Evolutionary conservation across 1,140 invertebrate genomes (phyloP).

Genomic region (Nasonia longicornis): DNA sequence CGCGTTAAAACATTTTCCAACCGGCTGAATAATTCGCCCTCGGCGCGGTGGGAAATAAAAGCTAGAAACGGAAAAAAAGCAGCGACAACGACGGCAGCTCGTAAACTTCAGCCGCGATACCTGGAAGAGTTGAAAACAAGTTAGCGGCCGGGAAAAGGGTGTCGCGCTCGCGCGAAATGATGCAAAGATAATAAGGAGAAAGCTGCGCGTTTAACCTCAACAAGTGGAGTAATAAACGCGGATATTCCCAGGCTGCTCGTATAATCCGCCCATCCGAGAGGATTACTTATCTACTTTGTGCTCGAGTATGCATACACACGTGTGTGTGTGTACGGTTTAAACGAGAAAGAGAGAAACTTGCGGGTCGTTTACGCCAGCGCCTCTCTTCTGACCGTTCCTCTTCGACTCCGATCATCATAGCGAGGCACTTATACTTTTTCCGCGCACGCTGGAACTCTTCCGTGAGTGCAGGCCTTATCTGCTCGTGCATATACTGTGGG

Average conservation of each 20-base stretch:
- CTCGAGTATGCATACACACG: neutral
- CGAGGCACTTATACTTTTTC: neutral
- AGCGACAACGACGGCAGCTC: neutral
- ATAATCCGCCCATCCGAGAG: conserved; percentile 8
- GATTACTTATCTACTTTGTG: conserved; percentile 31
- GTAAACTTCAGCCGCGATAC: conserved; percentile 17
- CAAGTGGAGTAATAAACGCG: conserved; percentile 21
- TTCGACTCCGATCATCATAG: neutral
- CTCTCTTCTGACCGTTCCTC: neutral
- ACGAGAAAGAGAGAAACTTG: neutral
- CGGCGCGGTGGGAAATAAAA: neutral
- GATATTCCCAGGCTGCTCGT: conserved; percentile 6
- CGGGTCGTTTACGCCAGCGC: neutral
- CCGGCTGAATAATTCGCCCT: neutral
- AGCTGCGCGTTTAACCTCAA: conserved; percentile 30
- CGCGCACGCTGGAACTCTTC: neutral
- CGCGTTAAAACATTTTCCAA: conserved; percentile 6
- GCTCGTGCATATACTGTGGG: neutral
- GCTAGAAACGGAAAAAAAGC: conserved; percentile 1
- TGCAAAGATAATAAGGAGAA: conserved; percentile 27
- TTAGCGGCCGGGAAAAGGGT: neutral
- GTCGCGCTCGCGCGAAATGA: conserved; percentile 9
- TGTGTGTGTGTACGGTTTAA: too few species aligned
- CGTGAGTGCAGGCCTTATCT: neutral
- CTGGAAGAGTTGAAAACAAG: conserved; percentile 20